Evolutionary conservation across 2,888 invertebrate genomes (phyloP).

Genomic region (Drosophila setosimentum): DNA sequence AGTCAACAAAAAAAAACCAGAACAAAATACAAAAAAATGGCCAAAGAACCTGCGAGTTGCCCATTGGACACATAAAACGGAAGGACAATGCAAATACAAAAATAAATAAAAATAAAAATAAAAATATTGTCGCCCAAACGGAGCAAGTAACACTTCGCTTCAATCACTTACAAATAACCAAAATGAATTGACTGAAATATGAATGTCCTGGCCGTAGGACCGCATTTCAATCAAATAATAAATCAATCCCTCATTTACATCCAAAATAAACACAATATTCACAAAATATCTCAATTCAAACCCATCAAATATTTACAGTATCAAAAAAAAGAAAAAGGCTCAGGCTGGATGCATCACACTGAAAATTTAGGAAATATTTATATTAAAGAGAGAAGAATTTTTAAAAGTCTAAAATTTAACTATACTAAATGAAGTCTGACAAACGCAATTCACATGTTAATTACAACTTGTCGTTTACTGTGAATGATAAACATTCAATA

Average conservation of each 20-base stretch:
- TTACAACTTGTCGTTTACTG: background rate
- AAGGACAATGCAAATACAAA: slow-evolving; percentile 52
- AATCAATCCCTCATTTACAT: slow-evolving; percentile 49
- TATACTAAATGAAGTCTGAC: background rate
- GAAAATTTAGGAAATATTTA: background rate
- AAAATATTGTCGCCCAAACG: slow-evolving; percentile 38
- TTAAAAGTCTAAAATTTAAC: background rate
- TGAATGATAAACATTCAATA: slow-evolving; percentile 31
- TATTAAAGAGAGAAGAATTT: background rate
- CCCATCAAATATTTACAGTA: background rate
- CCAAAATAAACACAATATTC: slow-evolving; percentile 2
- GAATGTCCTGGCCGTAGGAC: slow-evolving; percentile 19
- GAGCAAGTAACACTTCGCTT: slow-evolving; percentile 48
- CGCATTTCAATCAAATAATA: slow-evolving; percentile 50
- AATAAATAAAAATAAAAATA: slow-evolving; percentile 53
- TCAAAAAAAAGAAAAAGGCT: background rate
- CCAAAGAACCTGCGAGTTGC: slow-evolving; percentile 27
- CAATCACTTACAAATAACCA: slow-evolving; percentile 30
- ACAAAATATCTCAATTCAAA: background rate
- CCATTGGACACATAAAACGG: slow-evolving; percentile 34
- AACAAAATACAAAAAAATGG: slow-evolving; percentile 4
- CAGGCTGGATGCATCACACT: background rate
- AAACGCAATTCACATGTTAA: slow-evolving; percentile 1
- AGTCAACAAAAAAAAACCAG: slow-evolving; percentile 36
- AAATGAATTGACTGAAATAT: slow-evolving; percentile 45